Conservation (phyloP, 2,888 invertebrate species). For the Noctua fimbriata region DNA sequence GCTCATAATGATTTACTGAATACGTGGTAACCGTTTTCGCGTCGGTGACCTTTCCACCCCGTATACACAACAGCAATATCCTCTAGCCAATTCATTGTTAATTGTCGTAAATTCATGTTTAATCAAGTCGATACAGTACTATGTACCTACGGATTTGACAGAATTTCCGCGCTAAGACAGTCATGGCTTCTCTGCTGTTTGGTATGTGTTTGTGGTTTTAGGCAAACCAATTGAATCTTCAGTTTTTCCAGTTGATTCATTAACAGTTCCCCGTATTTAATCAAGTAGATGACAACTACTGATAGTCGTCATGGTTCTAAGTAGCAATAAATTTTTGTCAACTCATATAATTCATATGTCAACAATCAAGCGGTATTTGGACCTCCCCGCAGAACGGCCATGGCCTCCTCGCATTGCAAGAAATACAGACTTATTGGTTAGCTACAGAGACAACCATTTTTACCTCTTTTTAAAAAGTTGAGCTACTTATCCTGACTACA, state of each 20-base stretch:
- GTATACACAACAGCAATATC: conserved; percentile 16
- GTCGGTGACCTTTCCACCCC: no score
- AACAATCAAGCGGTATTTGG: conserved; percentile 3
- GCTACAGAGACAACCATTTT: not conserved
- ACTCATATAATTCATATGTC: conserved; percentile 7
- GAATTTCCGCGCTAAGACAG: conserved; percentile 22
- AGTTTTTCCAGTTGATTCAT: conserved; percentile 28
- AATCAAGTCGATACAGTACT: conserved; percentile 13
- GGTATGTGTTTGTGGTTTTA: not conserved
- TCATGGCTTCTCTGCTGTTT: conserved; percentile 6
- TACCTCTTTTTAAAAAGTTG: not conserved
- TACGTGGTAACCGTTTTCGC: no score
- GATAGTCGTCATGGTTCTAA: conserved; percentile 35
- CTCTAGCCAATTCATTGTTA: conserved; percentile 21
- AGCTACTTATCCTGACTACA: not conserved
- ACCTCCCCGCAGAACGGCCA: not conserved
- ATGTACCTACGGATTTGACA: conserved; percentile 18
- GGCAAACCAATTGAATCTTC: conserved; percentile 17
- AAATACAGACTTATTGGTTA: not conserved
- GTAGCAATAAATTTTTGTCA: conserved; percentile 20
- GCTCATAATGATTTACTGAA: no score
- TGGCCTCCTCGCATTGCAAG: no score
- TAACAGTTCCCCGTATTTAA: conserved; percentile 19
- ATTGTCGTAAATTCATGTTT: conserved; percentile 32
- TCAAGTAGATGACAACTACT: not conserved